These are phyloP conservation scores for Nephotettix cincticeps DNA, from an alignment of 1,140 invertebrate genomes.

Conservation along the genomic window DNA sequence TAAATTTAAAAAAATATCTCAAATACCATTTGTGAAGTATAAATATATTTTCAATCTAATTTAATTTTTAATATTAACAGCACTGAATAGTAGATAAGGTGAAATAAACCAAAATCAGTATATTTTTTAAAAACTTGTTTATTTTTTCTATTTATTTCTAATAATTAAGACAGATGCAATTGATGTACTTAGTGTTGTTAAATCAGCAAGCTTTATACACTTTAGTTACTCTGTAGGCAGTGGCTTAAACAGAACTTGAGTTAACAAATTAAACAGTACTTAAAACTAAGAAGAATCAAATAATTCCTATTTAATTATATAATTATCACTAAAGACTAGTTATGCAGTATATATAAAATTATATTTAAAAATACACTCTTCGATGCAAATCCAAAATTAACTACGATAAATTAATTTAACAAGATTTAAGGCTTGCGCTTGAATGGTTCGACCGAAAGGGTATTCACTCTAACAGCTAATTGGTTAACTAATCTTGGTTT, in stretches of 20 bases:
- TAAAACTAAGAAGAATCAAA: slow-evolving; percentile 9
- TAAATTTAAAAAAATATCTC: too few species aligned
- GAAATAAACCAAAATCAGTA: too few species aligned
- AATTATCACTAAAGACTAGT: slow-evolving; percentile 22
- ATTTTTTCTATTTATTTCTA: slow-evolving; percentile 19
- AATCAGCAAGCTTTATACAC: slow-evolving; percentile 17
- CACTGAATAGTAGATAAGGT: too few species aligned
- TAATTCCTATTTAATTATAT: not conserved
- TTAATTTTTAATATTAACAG: too few species aligned
- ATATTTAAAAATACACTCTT: not conserved
- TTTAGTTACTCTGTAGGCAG: slow-evolving; percentile 13
- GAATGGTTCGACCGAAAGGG: not conserved
- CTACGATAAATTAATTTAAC: slow-evolving; percentile 8
- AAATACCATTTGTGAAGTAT: too few species aligned
- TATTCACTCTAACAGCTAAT: not conserved
- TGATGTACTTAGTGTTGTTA: slow-evolving; percentile 14
- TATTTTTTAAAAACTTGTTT: slow-evolving; percentile 10
- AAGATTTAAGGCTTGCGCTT: not conserved
- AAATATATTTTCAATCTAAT: too few species aligned
- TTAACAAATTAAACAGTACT: slow-evolving; percentile 11
- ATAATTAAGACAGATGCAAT: slow-evolving; percentile 18
- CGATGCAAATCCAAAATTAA: not conserved
- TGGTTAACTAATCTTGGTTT: slow-evolving; percentile 11
- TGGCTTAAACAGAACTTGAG: slow-evolving; percentile 1
- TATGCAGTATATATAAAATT: slow-evolving; percentile 15